phyloP scores from a whole-genome alignment of 2,888 invertebrate species.

The Cataglyphis rosenhaueri region DNA sequence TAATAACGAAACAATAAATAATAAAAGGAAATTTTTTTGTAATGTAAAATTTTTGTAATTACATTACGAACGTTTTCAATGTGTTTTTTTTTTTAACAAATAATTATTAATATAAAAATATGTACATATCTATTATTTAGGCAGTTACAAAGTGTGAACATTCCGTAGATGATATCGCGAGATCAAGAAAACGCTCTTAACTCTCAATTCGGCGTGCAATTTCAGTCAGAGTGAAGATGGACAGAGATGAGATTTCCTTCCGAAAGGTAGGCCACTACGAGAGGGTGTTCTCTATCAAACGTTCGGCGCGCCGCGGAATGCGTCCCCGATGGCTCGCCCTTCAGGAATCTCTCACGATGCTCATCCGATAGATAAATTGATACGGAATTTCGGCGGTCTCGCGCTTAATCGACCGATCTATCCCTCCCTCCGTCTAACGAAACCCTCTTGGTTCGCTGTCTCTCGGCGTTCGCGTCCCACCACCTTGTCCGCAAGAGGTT shows the following conservation, averaged over 20 bases:
- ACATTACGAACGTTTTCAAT: neutral
- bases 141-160: neutral
- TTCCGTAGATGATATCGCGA: neutral
- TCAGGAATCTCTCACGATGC: constrained; percentile 59
- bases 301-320: constrained; percentile 79
- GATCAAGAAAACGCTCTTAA: constrained; percentile 6
- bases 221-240: constrained; percentile 71
- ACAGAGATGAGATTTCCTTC: constrained; percentile 75
- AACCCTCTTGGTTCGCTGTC: constrained; percentile 50
- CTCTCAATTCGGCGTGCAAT: constrained; percentile 72
- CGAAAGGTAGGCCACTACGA: constrained; percentile 63
- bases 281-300: constrained; percentile 82
- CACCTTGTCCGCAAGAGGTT: constrained; percentile 72
- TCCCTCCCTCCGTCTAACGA: constrained; percentile 50
- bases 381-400: constrained; percentile 81
- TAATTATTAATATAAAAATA: neutral
- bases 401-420: constrained; percentile 73
- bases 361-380: constrained; percentile 81
- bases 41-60: neutral
- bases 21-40: neutral
- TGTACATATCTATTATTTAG: neutral
- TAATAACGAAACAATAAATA: neutral
- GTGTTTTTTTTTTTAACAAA: neutral
- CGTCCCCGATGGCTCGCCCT: constrained; percentile 60
- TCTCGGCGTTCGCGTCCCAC: constrained; percentile 36